Evolutionary conservation across 37 sponge, comb jelly and placozoan species (phyloP).

Genomic region (Diacarnus erythraeanus): DNA sequence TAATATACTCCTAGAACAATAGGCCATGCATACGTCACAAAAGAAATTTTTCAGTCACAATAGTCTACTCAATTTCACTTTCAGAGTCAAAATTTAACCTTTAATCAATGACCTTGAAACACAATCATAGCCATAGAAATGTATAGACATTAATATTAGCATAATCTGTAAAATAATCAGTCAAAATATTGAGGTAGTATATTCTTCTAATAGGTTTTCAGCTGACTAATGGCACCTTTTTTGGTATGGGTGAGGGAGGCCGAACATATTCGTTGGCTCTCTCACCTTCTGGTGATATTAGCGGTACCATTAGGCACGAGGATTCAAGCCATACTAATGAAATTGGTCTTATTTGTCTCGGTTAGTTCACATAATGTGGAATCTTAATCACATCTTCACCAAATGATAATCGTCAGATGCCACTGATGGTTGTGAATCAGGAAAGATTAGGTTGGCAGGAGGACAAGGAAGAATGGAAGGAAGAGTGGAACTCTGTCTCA

Average conservation of each 20-base stretch:
- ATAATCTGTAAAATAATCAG: no score
- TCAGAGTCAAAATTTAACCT: no score
- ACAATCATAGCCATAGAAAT: no score
- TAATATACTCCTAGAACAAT: no score
- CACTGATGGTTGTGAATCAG: conserved; percentile 7
- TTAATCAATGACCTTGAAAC: no score
- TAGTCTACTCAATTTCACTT: no score
- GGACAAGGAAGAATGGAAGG: conserved; percentile 10
- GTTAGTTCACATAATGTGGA: background rate
- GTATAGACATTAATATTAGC: no score
- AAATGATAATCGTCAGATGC: background rate
- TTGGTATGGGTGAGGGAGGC: background rate
- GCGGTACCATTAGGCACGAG: background rate
- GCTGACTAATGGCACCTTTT: background rate
- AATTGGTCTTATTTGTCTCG: background rate
- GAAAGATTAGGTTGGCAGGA: conserved; percentile 26
- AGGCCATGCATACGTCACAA: no score
- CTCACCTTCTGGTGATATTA: background rate
- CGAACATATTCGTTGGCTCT: background rate
- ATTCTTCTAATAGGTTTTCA: background rate
- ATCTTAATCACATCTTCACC: background rate
- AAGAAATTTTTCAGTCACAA: no score
- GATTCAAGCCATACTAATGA: background rate
- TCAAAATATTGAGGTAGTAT: no score
- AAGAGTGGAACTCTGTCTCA: conserved; percentile 53